Conservation (phyloP, 1,140 invertebrate genomes). For the Drosophila sulfurigaster region DNA sequence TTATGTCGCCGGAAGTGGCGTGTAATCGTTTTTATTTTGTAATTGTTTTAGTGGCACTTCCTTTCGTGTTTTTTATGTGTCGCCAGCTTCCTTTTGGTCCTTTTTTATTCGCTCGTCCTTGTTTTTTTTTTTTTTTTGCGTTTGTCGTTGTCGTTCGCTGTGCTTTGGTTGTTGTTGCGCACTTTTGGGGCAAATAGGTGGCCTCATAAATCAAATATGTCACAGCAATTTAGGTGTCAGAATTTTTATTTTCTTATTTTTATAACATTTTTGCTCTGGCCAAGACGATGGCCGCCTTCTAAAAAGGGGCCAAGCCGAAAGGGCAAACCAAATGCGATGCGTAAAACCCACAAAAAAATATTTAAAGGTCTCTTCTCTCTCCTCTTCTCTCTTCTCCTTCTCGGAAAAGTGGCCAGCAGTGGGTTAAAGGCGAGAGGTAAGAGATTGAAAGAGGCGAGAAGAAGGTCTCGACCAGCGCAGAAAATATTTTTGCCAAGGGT, state of each 20-base stretch:
- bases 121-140: slow-evolving; percentile 44
- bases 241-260: slow-evolving; percentile 75
- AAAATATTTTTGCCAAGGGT: slow-evolving; percentile 62
- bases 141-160: slow-evolving; percentile 22
- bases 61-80: slow-evolving; percentile 81
- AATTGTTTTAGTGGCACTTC: slow-evolving; percentile 83
- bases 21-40: slow-evolving; percentile 84
- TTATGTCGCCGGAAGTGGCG: slow-evolving; percentile 82
- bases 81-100: slow-evolving; percentile 40
- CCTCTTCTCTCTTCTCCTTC: neutral
- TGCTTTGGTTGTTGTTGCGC: slow-evolving; percentile 58
- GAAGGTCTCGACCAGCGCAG: slow-evolving; percentile 13
- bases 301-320: slow-evolving; percentile 42
- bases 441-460: slow-evolving; percentile 17
- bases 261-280: slow-evolving; percentile 68
- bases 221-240: slow-evolving; percentile 83
- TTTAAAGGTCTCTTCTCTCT: slow-evolving; percentile 38
- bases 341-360: slow-evolving; percentile 76
- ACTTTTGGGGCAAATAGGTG: slow-evolving; percentile 80
- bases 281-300: slow-evolving; percentile 1
- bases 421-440: slow-evolving; percentile 29
- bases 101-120: slow-evolving; percentile 30
- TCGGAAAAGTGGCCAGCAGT: slow-evolving; percentile 34
- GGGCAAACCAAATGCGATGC: slow-evolving; percentile 53
- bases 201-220: slow-evolving; percentile 84